Evolutionary conservation across 2,888 invertebrate genomes (phyloP).

Genomic region (Synergus japonicus): DNA sequence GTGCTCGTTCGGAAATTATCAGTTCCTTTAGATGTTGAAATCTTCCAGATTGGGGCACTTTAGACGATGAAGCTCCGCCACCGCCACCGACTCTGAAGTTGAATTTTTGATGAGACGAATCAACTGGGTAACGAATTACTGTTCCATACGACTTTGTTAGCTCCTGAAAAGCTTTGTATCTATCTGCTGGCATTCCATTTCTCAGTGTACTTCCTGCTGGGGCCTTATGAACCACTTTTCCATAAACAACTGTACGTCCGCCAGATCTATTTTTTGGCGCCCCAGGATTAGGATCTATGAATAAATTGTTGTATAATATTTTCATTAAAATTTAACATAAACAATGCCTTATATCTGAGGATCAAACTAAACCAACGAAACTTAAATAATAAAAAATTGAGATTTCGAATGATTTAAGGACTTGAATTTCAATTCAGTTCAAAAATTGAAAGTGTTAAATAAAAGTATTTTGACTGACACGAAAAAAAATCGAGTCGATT

Average conservation of each 20-base stretch:
- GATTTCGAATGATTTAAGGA: no score
- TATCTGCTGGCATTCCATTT: slow-evolving; percentile 75
- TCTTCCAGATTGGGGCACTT: slow-evolving; percentile 75
- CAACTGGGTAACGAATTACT: slow-evolving; percentile 77
- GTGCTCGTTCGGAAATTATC: slow-evolving; percentile 86
- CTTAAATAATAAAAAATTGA: no score
- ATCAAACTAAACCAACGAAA: no score
- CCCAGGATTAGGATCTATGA: slow-evolving; percentile 49
- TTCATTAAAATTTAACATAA: neutral
- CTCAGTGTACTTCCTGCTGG: slow-evolving; percentile 78
- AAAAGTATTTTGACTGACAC: no score
- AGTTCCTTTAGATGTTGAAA: slow-evolving; percentile 90
- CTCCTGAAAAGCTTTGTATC: slow-evolving; percentile 79
- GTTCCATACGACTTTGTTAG: slow-evolving; percentile 79
- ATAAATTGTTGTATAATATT: neutral
- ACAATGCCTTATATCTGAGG: no score
- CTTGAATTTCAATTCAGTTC: no score
- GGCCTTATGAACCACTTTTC: slow-evolving; percentile 85
- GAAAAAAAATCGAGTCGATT: no score
- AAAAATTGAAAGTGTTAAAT: no score
- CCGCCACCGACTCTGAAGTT: slow-evolving; percentile 61
- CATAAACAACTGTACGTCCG: slow-evolving; percentile 80
- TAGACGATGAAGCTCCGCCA: slow-evolving; percentile 53
- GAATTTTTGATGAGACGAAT: slow-evolving; percentile 77
- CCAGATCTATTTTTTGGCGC: slow-evolving; percentile 68